A percentile compares a stretch with the other conserved stretches of the same genome.
These are phyloP conservation scores for Leuciscus idus DNA, from an alignment of 2,113 vertebrate species.

Conservation along the genomic window DNA sequence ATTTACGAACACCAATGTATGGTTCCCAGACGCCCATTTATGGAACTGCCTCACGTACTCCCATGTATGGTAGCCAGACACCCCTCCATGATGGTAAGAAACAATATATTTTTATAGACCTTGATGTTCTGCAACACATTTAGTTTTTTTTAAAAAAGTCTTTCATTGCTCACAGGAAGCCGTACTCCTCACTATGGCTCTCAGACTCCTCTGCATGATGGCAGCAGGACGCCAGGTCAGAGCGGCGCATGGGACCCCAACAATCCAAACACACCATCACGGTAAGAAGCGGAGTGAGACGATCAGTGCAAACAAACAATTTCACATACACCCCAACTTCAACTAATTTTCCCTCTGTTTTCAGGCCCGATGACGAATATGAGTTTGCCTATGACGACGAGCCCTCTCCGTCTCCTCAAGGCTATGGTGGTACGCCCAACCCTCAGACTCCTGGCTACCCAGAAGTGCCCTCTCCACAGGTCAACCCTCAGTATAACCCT, in stretches of 20 bases:
- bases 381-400: conserved; percentile 92
- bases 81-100: conserved; percentile 89
- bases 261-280: conserved; percentile 92
- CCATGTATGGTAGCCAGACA: conserved; percentile 94
- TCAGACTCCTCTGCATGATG: conserved; percentile 90
- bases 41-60: conserved; percentile 87
- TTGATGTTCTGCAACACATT: not conserved
- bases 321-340: not conserved
- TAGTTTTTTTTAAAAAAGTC: not conserved
- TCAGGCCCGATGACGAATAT: conserved; percentile 90
- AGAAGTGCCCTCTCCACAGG: conserved; percentile 90
- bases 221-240: conserved; percentile 92
- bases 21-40: conserved; percentile 96
- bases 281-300: conserved; percentile 67
- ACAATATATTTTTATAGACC: not conserved
- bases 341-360: not conserved
- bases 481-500: conserved; percentile 94
- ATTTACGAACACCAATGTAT: conserved; percentile 89
- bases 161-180: conserved; percentile 74
- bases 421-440: conserved; percentile 90
- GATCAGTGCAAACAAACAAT: not conserved
- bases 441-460: conserved; percentile 95
- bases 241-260: conserved; percentile 95
- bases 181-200: conserved; percentile 93
- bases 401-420: conserved; percentile 91